Evolutionary conservation across 2,797 vertebrate species (phyloP), one percentile per base, ranked within the genome.

Genomic region (Adrianichthys oophorus): DNA sequence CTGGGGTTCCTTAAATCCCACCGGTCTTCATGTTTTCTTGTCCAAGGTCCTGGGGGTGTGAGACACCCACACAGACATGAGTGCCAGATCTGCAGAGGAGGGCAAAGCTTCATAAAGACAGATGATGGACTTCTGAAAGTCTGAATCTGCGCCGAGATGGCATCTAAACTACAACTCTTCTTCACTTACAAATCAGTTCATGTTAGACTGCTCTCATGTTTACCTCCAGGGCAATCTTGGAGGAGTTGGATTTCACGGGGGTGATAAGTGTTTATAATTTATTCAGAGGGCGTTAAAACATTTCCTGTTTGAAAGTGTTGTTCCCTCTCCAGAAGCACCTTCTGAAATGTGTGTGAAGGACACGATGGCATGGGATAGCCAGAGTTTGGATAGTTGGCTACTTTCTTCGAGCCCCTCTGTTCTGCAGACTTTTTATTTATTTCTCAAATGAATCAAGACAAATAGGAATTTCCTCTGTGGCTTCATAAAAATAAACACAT

Each of bases 31-130:
- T 52, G 57, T 52, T 41, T 78, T 48, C 56, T 56, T 58, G 59
- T 59, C 53, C 2, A 29, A 17, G 66, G 59, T 65, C 62, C 46
- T 40, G 59, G 59, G 76, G 71, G 61, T 55, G 54, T 76, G 72
- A 80, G 78, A 78, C 72, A 79, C 68, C 70, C 67, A 56, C 69
- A 82, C 66, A 85, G 80, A 85, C 81, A 74, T 51, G 60, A 66
- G 62, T 67, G 72, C 72, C 65, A 72, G 16, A 72, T 76, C 85
- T 80, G 71, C 80, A 57, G 66, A 70, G 63, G 62, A 52, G 61
- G 67, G 48, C 52, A 72, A 62, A 73, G 67, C 45, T 42, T 63
- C 53, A 29, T 72, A 54, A 76, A 76, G 56, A 72, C 65, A 56
- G 51, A 58, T 69, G 65, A 77, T 68, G 50, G 65, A 72, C 69